These are phyloP conservation scores for Dichetophora obliterata DNA, from an alignment of 2,888 invertebrate genomes.

Conservation along the genomic window DNA sequence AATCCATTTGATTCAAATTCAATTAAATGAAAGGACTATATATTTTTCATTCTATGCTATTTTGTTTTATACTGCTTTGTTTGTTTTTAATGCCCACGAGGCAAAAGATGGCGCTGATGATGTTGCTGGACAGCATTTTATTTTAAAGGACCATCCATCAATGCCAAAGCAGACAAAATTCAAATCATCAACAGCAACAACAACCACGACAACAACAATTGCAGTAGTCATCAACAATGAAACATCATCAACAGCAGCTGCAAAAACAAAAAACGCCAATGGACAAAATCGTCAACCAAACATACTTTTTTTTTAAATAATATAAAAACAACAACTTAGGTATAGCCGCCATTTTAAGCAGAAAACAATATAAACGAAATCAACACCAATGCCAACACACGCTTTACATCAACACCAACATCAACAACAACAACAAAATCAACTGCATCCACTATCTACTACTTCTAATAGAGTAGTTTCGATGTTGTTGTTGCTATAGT, in stretches of 20 bases:
- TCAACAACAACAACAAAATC: neutral
- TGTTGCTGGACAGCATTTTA: conserved; percentile 9
- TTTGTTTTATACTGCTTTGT: neutral
- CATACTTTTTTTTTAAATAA: neutral
- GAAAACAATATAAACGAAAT: neutral
- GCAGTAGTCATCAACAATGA: conserved; percentile 29
- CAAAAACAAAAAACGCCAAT: neutral
- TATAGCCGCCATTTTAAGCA: conserved; percentile 29
- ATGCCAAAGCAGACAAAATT: conserved; percentile 43
- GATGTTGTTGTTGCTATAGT: neutral
- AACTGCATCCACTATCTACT: neutral
- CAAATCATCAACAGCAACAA: conserved; percentile 42
- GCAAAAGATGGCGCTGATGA: conserved; percentile 1
- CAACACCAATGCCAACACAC: neutral
- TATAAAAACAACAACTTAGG: neutral
- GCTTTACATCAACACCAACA: neutral
- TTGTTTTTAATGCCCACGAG: conserved; percentile 32
- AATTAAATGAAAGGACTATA: conserved; percentile 41
- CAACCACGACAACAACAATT: conserved; percentile 24
- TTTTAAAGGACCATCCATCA: conserved; percentile 49
- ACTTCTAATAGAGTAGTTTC: neutral
- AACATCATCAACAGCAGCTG: conserved; percentile 24
- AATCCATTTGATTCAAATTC: conserved; percentile 51
- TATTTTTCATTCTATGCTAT: neutral
- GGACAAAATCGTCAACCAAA: neutral